Evolutionary conservation across 2,888 invertebrate genomes (phyloP), one percentile per base, ranked within the genome.

Genomic region (Nebria salina): DNA sequence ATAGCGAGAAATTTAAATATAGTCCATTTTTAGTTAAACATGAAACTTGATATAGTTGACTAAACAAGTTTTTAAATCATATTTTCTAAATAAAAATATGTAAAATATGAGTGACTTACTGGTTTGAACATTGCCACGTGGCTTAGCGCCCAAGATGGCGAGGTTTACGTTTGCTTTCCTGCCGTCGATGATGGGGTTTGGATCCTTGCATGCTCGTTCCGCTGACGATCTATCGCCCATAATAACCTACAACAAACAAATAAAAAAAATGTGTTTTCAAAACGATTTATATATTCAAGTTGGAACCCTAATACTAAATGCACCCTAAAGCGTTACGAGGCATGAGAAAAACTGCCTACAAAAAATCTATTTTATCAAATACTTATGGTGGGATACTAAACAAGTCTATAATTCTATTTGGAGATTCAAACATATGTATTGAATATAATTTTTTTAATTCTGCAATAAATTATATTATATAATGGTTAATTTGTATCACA

Each of bases 81-180:
- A 54, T 7, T 7, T 11, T 11, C 11, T 54, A 54, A 4, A 54
- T 54, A 54, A 54, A 54, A 54, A 54, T 11, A 54, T 3, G 34
- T 34, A 34, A 34, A 1, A 20, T 20, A 20, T 43, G 4, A 13
- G 54, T 54, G 54, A 90, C 92, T 92, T 89, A 95, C 95, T 94
- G 89, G 95, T 92, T 89, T 94, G 94, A 84, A 95, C 91, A 89
- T 96, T 96, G 88, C 96, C 96, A 89, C 98, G 92, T 75, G 98
- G 98, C 90, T 98, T 98, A 84, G 98, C 98, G 87, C 98, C 98
- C 85, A 98, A 92, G 88, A 98, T 98, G 84, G 98, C 98, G 86
- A 99, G 92, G 90, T 99, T 98, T 76, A 98, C 98, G 90, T 98
- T 98, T 83, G 98, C 98, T 92, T 99, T 99, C 88, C 98, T 93